phyloP scores from a whole-genome alignment of 2,888 invertebrate species.

The Thalpophila matura region DNA sequence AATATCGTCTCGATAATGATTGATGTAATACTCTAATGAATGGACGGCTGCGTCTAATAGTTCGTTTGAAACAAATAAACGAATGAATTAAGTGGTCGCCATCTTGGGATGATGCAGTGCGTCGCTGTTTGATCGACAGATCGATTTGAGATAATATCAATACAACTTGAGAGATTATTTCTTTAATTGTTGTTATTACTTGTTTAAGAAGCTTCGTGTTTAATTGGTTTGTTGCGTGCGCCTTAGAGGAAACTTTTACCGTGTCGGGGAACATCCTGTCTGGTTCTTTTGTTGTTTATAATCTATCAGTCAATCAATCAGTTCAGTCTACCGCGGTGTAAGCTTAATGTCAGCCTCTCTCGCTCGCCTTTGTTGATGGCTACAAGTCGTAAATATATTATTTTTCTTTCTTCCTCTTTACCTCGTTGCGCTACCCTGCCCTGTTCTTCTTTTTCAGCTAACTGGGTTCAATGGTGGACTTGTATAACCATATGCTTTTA shows the following conservation, averaged over 20 bases:
- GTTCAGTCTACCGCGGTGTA: conserved; percentile 3
- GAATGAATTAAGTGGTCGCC: conserved; percentile 55
- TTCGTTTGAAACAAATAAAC: conserved; percentile 56
- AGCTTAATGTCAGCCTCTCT: too few species aligned
- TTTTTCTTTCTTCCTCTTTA: too few species aligned
- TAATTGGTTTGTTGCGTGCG: conserved; percentile 35
- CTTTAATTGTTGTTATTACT: conserved; percentile 49
- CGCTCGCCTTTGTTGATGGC: conserved; percentile 1
- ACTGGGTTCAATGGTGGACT: too few species aligned
- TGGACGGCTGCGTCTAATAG: conserved; percentile 51
- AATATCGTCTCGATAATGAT: conserved; percentile 22
- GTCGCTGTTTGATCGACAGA: conserved; percentile 46
- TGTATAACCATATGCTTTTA: too few species aligned
- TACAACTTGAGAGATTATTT: conserved; percentile 44
- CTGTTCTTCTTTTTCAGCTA: too few species aligned
- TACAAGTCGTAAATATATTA: too few species aligned
- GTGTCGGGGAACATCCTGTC: conserved; percentile 20
- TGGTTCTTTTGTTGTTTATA: background rate
- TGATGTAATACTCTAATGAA: conserved; percentile 55
- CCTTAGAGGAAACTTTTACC: conserved; percentile 1
- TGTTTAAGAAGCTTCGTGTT: conserved; percentile 36
- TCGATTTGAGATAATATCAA: conserved; percentile 49
- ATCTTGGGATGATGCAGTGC: conserved; percentile 16
- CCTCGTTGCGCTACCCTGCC: too few species aligned
- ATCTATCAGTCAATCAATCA: conserved; percentile 23